Evolutionary conservation across 2,797 vertebrate species (phyloP), one percentile per base, ranked within the genome.

Genomic region (Coregonus suidteri): DNA sequence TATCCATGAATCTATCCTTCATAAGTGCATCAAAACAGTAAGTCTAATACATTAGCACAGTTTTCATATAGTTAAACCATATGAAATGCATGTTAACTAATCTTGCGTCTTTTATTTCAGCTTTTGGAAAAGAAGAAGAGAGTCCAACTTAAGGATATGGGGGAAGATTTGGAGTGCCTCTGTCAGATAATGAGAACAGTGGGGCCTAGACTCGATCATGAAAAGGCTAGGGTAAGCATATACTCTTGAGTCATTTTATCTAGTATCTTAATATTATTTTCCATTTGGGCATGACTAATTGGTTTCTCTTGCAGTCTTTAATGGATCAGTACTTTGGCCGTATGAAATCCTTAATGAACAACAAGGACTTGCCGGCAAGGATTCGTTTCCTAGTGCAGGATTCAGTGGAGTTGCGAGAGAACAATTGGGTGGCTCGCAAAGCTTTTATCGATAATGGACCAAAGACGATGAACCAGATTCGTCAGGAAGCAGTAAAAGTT

Each of bases 11-110:
- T 99, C 98, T 98, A 99, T 99, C 97, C 98, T 99, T 98, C 98
- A 99, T 98, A 99, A 97, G 97, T 99, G 98, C 98, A 99, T 99
- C 97, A 99, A 99, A 98, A 99, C 98, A 98, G 98, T 99, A 92
- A 76, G 96, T 94, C 71, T 3, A 16, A 16, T 16, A 68, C 31
- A 15, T 34, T 16, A 34, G 14, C 2, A 16, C 16, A 37, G 15
- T 35, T 35, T 68, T 68, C 14, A 35, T 6, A 68, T 37, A 18
- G 14, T 37, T 6, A 35, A 6, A 68, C 15, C 31, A n/a, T 7
- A 34, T 68, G 4, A 35, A 16, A 68, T 68, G 13, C 30, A 30
- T 18, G 66, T 3, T 68, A 7, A 16, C 31, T 35, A 5, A 35
- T 6, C 4, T 16, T 20, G 16, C 0, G 7, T 31, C 13, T 34